phyloP scores from a whole-genome alignment of 2,797 vertebrate genomes.

The Clarias platycephalus region DNA sequence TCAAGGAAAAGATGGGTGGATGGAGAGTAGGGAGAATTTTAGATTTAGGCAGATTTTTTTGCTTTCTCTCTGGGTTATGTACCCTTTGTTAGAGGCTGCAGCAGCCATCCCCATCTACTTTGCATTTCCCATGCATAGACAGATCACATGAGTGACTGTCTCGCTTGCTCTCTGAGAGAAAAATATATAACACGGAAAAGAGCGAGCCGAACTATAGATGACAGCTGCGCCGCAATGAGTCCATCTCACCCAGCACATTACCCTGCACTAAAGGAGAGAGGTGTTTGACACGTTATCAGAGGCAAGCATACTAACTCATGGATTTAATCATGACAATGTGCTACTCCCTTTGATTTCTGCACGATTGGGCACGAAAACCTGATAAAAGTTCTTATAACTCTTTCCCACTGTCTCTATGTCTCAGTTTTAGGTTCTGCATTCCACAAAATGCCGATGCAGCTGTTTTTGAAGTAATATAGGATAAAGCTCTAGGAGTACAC shows the following conservation, averaged over 20 bases:
- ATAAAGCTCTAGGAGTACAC: background rate
- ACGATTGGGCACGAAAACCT: background rate
- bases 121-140: slow-evolving; percentile 23
- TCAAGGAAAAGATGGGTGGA: background rate
- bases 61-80: background rate
- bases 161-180: background rate
- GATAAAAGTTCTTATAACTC: background rate
- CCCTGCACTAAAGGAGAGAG: slow-evolving; percentile 23
- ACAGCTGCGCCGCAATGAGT: slow-evolving; percentile 8
- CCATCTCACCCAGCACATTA: slow-evolving; percentile 31
- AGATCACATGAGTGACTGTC: background rate
- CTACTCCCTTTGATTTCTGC: background rate
- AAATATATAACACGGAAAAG: background rate
- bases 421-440: background rate
- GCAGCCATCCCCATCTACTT: slow-evolving; percentile 3
- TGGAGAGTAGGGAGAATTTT: background rate
- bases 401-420: background rate
- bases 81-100: background rate
- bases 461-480: background rate
- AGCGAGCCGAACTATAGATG: slow-evolving; percentile 15
- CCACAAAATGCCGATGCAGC: background rate
- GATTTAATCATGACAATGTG: background rate
- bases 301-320: background rate
- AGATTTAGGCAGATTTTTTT: slow-evolving; percentile 2
- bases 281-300: slow-evolving; percentile 35